phyloP scores from a whole-genome alignment of 1,140 invertebrate genomes.

The Argopecten irradians region DNA sequence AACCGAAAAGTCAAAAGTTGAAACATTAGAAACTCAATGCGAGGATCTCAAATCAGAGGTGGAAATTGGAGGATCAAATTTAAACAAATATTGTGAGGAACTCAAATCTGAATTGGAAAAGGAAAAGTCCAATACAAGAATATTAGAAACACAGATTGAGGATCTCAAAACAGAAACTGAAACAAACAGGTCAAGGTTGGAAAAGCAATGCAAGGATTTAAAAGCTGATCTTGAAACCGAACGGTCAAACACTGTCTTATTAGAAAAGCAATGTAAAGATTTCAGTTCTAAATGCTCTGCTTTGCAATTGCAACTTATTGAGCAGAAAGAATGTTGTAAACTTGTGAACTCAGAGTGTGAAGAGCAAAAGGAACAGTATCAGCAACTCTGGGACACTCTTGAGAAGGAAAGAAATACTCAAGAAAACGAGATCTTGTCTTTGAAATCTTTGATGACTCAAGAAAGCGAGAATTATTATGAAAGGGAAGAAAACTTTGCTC shows the following conservation, averaged over 20 bases:
- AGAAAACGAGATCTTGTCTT: background rate
- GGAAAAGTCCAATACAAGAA: conserved; percentile 27
- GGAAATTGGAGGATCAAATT: background rate
- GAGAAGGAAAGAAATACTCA: background rate
- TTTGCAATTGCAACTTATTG: background rate
- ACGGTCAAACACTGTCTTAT: background rate
- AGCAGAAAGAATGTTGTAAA: background rate
- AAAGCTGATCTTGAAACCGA: background rate
- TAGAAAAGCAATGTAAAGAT: background rate
- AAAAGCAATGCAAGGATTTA: background rate
- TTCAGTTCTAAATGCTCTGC: background rate
- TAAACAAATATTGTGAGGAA: conserved; percentile 40
- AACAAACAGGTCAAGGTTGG: background rate
- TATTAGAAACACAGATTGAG: background rate
- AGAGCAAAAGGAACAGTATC: background rate
- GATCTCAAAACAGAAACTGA: background rate
- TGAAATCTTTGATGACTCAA: background rate
- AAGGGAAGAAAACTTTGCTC: conserved; percentile 26
- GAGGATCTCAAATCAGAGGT: background rate
- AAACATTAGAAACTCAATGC: background rate
- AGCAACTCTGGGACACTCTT: background rate
- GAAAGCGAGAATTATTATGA: conserved; percentile 25
- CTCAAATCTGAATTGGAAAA: conserved; percentile 49
- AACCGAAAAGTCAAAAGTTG: background rate
- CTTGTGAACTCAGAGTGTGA: background rate